Evolutionary conservation across 2,888 invertebrate species (phyloP), one percentile per base, ranked within the genome.

Genomic region (Lepidochrysops patricia): DNA sequence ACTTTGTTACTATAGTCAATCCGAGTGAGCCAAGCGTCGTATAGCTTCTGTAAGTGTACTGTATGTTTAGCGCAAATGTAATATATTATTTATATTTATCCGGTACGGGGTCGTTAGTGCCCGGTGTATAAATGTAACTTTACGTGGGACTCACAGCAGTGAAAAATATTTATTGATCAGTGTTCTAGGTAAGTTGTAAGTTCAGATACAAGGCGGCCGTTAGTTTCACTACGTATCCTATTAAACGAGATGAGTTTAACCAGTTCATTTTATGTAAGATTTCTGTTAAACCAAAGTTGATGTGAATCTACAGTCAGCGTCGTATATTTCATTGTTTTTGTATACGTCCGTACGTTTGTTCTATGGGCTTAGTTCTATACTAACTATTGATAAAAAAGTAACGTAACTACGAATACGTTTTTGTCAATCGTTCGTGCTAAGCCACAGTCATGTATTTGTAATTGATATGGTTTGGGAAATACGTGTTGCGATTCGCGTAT

Each of bases 11-110:
- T 80, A 82, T 83, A 79, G 75, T 77, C 75, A 69, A 70, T 76
- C 71, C 73, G 68, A 68, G 62, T 77, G 49, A 80, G 78, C 73
- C 73, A 71, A 72, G 75, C 72, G 70, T 71, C 68, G 74, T 71
- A 72, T 82, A 84, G 82, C 75, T 76, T 79, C 77, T 80, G 73
- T 82, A 85, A 82, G 84, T 85, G 83, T 85, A 85, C 81, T 84
- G 73, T 80, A 80, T 74, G 72, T 72, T 70, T 79, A 79, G 77
- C 74, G 74, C 75, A 76, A 79, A 80, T 85, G 79, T 84, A 80
- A 79, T 80, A 82, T 84, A 83, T 79, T 71, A 74, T 72, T 72
- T 72, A 76, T 67, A 76, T 74, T 67, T 71, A 74, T 68, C 71
- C 72, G 74, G 74, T 75, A 75, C 76, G 72, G 76, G 80, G 77